Conservation (phyloP, 1,140 invertebrate species). For the Drosophila rufa region DNA sequence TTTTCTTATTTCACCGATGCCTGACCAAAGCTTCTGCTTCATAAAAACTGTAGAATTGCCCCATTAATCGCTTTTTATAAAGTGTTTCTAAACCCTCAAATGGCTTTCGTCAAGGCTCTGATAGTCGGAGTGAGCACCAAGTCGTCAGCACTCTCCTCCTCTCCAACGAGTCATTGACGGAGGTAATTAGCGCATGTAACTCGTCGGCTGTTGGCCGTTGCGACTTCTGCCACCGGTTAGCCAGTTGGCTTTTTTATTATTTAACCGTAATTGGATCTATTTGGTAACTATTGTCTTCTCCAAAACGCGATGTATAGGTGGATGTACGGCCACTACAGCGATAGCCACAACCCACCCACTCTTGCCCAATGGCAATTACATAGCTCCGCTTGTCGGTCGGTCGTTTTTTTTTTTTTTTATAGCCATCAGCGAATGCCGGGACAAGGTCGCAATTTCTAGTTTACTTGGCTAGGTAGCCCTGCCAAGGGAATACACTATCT, state of each 20-base stretch:
- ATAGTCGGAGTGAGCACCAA: conserved; percentile 2
- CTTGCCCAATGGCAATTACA: conserved; percentile 21
- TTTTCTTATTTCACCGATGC: neutral
- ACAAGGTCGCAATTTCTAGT: conserved; percentile 62
- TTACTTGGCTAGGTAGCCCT: conserved; percentile 16
- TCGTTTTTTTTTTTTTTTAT: conserved; percentile 38
- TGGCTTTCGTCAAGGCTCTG: neutral
- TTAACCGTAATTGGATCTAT: conserved; percentile 76
- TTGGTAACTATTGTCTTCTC: conserved; percentile 61
- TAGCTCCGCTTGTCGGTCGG: conserved; percentile 30
- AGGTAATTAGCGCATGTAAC: conserved; percentile 36
- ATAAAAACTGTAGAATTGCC: neutral
- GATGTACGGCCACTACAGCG: conserved; percentile 17
- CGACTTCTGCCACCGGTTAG: conserved; percentile 28
- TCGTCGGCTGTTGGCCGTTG: conserved; percentile 34
- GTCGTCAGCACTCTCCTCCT: neutral
- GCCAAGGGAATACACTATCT: neutral
- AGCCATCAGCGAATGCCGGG: conserved; percentile 20
- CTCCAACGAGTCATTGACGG: conserved; percentile 1
- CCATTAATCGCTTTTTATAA: conserved; percentile 1
- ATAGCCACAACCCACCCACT: conserved; percentile 4
- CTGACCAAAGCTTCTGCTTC: neutral
- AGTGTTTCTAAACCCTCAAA: neutral
- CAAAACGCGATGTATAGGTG: conserved; percentile 25
- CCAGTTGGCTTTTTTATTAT: conserved; percentile 60